Base-by-base conservation (phyloP, 2,113 vertebrate species). In the Oryctolagus cuniculus region DNA sequence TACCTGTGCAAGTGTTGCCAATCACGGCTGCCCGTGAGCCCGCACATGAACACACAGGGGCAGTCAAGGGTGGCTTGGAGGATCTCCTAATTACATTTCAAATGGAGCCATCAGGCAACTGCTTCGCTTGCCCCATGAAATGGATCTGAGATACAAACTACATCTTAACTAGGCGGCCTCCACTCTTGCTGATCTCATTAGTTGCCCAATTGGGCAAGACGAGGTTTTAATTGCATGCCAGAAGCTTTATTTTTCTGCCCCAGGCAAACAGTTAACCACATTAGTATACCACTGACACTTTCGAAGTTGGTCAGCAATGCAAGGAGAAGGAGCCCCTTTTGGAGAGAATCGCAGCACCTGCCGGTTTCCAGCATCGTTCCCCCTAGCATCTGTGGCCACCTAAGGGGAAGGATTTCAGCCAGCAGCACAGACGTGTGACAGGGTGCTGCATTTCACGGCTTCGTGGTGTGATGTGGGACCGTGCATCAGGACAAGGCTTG, bases 171-270 rank as follows among this genome's bases (percentile, higher is more conserved):
- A 96, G 97, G 97, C 94, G 98, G 97, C 87, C 93, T 98, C 97
- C 96, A 87, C 95, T 96, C 96, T 96, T 96, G 96, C 94, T 97
- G 96, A 98, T 97, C 97, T 97, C 97, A 97, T 98, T 98, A 97
- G 97, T 97, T 97, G 97, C 97, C 98, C 98, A 94, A 97, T 6
- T 96, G 98, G 98, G 98, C 98, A 98, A 97, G 98, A 97, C 96
- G 19, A 79, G 94, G 92, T 94, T 98, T 96, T 97, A 97, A 98
- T 97, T 96, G 98, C 85, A 69, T 94, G 95, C 98, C 97, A 87
- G 96, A 93, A 97, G 94, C 96, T 97, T 97, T 94, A 88, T 96
- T 95, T 95, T 97, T 74, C 90, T 95, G 96, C 97, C 97, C 95
- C 83, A 96, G 98, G 98, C 96, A 97, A 97, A 97, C 93, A 93